Evolutionary conservation across 2,888 invertebrate genomes (phyloP).

Genomic region (Reticulitermes lucifugus): DNA sequence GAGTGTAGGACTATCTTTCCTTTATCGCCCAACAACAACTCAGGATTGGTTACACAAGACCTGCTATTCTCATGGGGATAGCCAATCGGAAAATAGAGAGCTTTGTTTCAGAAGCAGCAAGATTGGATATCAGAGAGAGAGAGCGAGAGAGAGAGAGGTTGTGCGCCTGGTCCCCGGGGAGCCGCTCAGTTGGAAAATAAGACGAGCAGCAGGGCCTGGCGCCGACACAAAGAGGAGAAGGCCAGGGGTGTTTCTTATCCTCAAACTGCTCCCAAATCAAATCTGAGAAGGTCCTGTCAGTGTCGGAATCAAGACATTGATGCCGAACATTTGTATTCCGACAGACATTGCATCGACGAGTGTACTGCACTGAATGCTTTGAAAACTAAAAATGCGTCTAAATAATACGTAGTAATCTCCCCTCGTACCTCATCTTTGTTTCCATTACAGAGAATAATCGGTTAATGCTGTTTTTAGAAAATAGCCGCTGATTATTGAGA

Average conservation of each 20-base stretch:
- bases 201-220: not conserved
- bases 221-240: constrained; percentile 1
- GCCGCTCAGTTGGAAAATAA: constrained; percentile 51
- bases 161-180: constrained; percentile 42
- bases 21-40: constrained; percentile 16
- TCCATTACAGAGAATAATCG: too few relatives aligned
- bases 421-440: too few relatives aligned
- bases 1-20: not conserved
- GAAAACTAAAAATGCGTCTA: too few relatives aligned
- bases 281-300: not conserved
- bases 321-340: too few relatives aligned
- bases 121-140: constrained; percentile 28
- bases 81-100: constrained; percentile 46
- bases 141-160: not conserved
- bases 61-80: constrained; percentile 39
- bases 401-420: too few relatives aligned
- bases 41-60: constrained; percentile 46
- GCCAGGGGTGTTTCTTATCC: too few relatives aligned
- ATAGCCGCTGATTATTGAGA: too few relatives aligned
- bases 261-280: not conserved
- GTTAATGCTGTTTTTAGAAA: too few relatives aligned
- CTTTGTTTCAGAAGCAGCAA: constrained; percentile 46
- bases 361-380: too few relatives aligned
- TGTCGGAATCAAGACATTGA: not conserved
- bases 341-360: too few relatives aligned